phyloP scores from a whole-genome alignment of 2,113 vertebrate genomes.

The Hylia prasina region DNA sequence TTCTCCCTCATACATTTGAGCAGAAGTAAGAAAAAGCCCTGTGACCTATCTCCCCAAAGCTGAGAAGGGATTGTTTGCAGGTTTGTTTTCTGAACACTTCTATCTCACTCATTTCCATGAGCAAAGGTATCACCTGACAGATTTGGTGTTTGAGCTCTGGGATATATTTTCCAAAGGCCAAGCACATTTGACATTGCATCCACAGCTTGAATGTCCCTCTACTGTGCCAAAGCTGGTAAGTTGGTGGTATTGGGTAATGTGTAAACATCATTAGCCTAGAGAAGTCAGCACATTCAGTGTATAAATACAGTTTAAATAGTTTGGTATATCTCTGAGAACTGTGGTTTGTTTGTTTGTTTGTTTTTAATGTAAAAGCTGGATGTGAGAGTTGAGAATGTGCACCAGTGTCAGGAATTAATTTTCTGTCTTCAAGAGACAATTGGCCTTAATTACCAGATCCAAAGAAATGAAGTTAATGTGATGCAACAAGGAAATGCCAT shows the following conservation, averaged over 20 bases:
- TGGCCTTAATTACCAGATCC: slow-evolving; percentile 32
- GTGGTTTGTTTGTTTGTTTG: not conserved
- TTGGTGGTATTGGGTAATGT: not conserved
- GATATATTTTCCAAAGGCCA: not conserved
- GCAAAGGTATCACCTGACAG: not conserved
- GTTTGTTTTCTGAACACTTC: not conserved
- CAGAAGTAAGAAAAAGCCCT: not conserved
- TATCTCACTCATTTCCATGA: not conserved
- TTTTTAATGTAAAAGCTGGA: not conserved
- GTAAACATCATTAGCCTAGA: not conserved
- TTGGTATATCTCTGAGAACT: not conserved
- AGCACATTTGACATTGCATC: not conserved
- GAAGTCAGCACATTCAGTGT: not conserved
- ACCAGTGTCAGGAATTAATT: slow-evolving; percentile 20
- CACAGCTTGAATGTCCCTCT: not conserved
- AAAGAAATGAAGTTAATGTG: slow-evolving; percentile 11
- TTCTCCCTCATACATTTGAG: not conserved
- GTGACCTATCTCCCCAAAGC: not conserved
- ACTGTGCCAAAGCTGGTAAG: not conserved
- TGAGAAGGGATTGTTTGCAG: not conserved
- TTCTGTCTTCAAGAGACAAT: slow-evolving; percentile 34
- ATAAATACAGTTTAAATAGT: not conserved
- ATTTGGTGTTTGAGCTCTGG: not conserved
- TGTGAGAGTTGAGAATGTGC: not conserved
- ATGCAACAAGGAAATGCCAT: slow-evolving; percentile 34